phyloP scores from a whole-genome alignment of 2,888 invertebrate genomes.

The Portevinia maculata region DNA sequence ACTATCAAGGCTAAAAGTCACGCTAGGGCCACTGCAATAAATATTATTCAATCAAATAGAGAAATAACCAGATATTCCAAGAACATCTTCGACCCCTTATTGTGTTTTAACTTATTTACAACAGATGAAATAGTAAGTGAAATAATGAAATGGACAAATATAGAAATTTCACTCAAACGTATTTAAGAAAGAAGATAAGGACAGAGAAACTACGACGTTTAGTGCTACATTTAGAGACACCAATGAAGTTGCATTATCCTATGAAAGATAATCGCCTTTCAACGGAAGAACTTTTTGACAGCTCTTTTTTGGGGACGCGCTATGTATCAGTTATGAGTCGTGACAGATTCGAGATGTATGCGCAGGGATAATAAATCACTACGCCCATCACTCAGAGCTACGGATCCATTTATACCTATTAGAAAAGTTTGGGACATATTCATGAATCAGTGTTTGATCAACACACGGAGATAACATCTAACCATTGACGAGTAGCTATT shows the following conservation, averaged over 20 bases:
- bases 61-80: slow-evolving; percentile 55
- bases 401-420: slow-evolving; percentile 32
- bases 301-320: slow-evolving; percentile 58
- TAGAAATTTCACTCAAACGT: no score
- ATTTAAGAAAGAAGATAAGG: slow-evolving; percentile 8
- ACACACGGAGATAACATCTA: no score
- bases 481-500: no score
- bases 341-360: slow-evolving; percentile 45
- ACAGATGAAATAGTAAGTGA: no score
- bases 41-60: slow-evolving; percentile 66
- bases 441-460: no score
- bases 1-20: slow-evolving; percentile 39
- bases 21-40: slow-evolving; percentile 24
- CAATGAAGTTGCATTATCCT: slow-evolving; percentile 66
- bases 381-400: slow-evolving; percentile 18
- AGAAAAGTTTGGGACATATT: slow-evolving; percentile 44
- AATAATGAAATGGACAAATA: no score
- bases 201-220: slow-evolving; percentile 35
- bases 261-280: slow-evolving; percentile 76
- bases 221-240: slow-evolving; percentile 28
- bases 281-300: slow-evolving; percentile 74
- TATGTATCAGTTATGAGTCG: no score
- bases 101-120: no score
- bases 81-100: slow-evolving; percentile 48
- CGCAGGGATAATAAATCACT: slow-evolving; percentile 23